phyloP scores from a whole-genome alignment of 2,113 vertebrate genomes.

The Melanerpes formicivorus region DNA sequence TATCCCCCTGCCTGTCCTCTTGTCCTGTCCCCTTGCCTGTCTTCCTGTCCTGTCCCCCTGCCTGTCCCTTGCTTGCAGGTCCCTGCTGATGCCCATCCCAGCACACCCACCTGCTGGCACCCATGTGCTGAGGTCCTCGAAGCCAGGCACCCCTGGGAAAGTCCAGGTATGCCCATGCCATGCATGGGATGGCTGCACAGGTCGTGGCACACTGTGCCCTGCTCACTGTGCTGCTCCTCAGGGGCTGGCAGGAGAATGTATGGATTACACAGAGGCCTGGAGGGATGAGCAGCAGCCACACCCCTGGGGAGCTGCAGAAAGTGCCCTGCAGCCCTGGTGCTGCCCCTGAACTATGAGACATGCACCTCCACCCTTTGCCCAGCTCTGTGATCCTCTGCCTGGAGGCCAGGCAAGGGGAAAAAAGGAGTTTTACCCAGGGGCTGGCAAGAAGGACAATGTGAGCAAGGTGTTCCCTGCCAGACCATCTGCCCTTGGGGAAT shows the following conservation, averaged over 20 bases:
- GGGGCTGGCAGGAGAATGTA: neutral
- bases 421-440: neutral
- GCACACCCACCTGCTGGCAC: neutral
- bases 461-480: neutral
- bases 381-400: neutral
- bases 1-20: no score
- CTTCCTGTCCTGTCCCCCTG: neutral
- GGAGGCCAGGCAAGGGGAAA: neutral
- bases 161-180: neutral
- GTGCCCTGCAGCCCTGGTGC: neutral
- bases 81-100: neutral
- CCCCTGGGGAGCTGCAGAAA: neutral
- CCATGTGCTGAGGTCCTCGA: accelerated
- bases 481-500: neutral
- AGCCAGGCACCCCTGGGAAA: neutral
- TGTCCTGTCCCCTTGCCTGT: no score
- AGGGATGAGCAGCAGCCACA: accelerated
- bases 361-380: neutral
- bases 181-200: neutral
- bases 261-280: neutral
- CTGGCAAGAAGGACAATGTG: neutral
- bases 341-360: neutral
- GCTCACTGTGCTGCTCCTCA: accelerated
- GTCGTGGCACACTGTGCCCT: accelerated
- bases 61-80: neutral